A percentile compares a stretch with the other conserved stretches of the same genome.
Evolutionary conservation across 2,113 vertebrate genomes (phyloP).

Genomic region (Australoheros scitulus): DNA sequence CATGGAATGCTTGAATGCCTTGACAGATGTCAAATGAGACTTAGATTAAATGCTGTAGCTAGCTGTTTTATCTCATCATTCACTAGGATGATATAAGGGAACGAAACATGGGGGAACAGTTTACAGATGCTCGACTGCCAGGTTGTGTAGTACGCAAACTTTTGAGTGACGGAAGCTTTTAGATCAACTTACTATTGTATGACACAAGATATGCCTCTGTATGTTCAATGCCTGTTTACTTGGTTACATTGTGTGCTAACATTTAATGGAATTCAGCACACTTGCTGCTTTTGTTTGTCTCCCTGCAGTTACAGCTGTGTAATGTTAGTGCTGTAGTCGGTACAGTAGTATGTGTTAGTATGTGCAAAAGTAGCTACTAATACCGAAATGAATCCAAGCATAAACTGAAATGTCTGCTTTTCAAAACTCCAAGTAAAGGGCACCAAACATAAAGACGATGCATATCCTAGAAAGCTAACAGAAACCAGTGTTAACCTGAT

Average conservation of each 20-base stretch:
- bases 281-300: not conserved
- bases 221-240: not conserved
- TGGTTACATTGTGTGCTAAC: not conserved
- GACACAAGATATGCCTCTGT: conserved; percentile 12
- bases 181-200: not conserved
- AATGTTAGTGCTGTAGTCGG: not conserved
- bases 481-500: not conserved
- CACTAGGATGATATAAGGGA: conserved; percentile 34
- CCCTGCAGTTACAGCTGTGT: not conserved
- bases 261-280: not conserved
- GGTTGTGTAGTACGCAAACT: not conserved
- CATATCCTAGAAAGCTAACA: not conserved
- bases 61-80: conserved; percentile 48
- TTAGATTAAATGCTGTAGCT: conserved; percentile 65
- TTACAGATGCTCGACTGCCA: conserved; percentile 12
- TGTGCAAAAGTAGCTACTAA: not conserved
- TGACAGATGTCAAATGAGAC: conserved; percentile 48
- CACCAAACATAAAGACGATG: not conserved
- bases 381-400: not conserved
- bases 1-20: conserved; percentile 68
- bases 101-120: not conserved
- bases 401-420: not conserved
- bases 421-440: not conserved
- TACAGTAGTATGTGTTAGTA: not conserved
- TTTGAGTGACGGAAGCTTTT: conserved; percentile 11